A percentile compares a stretch with the other conserved stretches of the same genome.
Conservation (phyloP, 1,140 invertebrate species). For the Trichoplusia ni region DNA sequence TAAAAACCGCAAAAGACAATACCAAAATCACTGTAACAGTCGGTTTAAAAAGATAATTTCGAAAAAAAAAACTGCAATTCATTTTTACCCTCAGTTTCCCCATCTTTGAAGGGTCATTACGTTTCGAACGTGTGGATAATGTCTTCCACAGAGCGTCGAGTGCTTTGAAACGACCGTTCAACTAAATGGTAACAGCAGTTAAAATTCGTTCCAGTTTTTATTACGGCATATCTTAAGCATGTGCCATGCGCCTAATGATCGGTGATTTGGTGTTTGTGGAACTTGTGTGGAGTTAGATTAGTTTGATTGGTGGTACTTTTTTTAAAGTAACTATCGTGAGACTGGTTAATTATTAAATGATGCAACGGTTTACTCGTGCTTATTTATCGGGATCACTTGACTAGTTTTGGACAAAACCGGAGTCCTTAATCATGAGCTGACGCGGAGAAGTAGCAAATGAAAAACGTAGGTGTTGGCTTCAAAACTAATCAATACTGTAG, state of each 20-base stretch:
- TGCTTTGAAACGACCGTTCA: constrained; percentile 32
- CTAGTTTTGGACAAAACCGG: no score
- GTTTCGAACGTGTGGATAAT: constrained; percentile 39
- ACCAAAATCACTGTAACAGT: constrained; percentile 29
- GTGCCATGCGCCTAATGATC: constrained; percentile 6
- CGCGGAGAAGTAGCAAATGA: no score
- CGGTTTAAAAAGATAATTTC: constrained; percentile 29
- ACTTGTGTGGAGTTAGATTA: neutral
- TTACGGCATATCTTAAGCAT: constrained; percentile 17
- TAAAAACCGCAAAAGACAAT: neutral
- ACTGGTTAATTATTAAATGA: no score
- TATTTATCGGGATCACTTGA: no score
- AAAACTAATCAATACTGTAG: no score
- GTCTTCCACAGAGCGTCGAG: constrained; percentile 30
- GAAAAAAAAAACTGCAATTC: constrained; percentile 30
- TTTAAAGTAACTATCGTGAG: no score
- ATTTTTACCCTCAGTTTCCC: constrained; percentile 16
- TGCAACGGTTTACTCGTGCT: no score
- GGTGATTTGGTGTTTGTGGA: neutral
- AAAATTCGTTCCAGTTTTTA: constrained; percentile 34
- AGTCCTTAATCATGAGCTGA: no score
- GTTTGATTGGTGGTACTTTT: no score
- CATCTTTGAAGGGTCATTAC: constrained; percentile 33
- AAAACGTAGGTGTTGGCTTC: no score
- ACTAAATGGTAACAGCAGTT: constrained; percentile 36